Evolutionary conservation across 2,888 invertebrate genomes (phyloP).

Genomic region (Tenthredo distinguenda): DNA sequence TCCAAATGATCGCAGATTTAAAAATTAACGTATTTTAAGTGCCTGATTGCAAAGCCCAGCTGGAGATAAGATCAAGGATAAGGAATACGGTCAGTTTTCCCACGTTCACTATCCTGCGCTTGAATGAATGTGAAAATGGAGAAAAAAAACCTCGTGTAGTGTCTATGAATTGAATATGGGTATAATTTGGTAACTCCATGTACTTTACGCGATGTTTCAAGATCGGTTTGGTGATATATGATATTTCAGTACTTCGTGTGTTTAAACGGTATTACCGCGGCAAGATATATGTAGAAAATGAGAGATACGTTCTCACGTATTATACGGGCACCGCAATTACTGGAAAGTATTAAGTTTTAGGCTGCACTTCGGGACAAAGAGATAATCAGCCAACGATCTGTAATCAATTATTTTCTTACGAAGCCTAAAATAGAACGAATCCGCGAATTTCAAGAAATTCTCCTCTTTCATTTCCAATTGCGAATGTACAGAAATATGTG

Average conservation of each 20-base stretch:
- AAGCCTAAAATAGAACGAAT: background rate
- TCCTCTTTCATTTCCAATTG: background rate
- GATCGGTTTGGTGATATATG: slow-evolving; percentile 18
- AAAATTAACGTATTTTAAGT: background rate
- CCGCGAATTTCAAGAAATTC: background rate
- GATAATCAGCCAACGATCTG: background rate
- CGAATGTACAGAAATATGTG: background rate
- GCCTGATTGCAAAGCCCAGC: background rate
- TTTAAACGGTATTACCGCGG: slow-evolving; percentile 42
- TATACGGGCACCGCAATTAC: background rate
- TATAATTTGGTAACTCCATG: slow-evolving; percentile 6
- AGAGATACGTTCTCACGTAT: background rate
- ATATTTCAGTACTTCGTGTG: slow-evolving; percentile 21
- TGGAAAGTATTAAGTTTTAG: background rate
- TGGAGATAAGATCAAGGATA: slow-evolving; percentile 35
- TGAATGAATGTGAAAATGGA: slow-evolving; percentile 5
- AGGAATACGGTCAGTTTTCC: slow-evolving; percentile 30
- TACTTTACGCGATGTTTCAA: background rate
- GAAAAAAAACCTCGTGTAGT: background rate
- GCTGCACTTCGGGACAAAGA: background rate
- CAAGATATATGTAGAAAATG: background rate
- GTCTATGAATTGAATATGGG: background rate
- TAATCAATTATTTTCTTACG: background rate
- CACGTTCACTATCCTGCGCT: slow-evolving; percentile 33
- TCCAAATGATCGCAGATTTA: background rate